Evolutionary conservation across 2,113 vertebrate genomes (phyloP).

Genomic region (Grammomys surdaster): DNA sequence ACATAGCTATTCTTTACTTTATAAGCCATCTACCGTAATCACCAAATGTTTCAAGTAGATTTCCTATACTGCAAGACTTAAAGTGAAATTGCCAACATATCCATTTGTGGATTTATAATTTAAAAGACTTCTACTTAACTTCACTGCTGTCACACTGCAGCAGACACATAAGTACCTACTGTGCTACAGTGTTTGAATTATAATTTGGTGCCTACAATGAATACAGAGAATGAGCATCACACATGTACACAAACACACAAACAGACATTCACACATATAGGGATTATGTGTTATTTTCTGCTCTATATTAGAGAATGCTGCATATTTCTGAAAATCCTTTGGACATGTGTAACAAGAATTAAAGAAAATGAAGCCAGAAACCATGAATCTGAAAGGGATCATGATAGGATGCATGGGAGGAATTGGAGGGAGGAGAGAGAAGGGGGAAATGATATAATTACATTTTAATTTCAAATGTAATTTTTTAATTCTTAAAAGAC

Average conservation of each 20-base stretch:
- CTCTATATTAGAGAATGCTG: neutral
- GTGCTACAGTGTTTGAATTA: neutral
- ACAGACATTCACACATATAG: neutral
- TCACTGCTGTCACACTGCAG: neutral
- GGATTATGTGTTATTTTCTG: neutral
- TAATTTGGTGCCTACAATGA: slow-evolving; percentile 3
- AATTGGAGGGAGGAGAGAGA: neutral
- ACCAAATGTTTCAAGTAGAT: slow-evolving; percentile 16
- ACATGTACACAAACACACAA: neutral
- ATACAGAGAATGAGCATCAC: neutral
- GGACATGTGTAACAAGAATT: neutral
- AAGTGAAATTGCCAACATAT: slow-evolving; percentile 32
- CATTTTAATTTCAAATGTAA: neutral
- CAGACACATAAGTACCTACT: slow-evolving; percentile 4
- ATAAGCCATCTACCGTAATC: neutral
- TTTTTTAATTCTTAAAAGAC: neutral
- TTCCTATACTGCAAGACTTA: neutral
- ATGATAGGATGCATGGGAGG: neutral
- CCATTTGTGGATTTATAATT: slow-evolving; percentile 26
- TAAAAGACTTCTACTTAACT: slow-evolving; percentile 18
- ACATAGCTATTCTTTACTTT: neutral
- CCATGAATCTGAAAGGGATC: neutral
- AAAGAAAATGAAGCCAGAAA: neutral
- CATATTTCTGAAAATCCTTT: neutral
- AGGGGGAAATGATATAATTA: neutral